phyloP scores from a whole-genome alignment of 2,797 vertebrate genomes.

The Gobionotothen gibberifrons region DNA sequence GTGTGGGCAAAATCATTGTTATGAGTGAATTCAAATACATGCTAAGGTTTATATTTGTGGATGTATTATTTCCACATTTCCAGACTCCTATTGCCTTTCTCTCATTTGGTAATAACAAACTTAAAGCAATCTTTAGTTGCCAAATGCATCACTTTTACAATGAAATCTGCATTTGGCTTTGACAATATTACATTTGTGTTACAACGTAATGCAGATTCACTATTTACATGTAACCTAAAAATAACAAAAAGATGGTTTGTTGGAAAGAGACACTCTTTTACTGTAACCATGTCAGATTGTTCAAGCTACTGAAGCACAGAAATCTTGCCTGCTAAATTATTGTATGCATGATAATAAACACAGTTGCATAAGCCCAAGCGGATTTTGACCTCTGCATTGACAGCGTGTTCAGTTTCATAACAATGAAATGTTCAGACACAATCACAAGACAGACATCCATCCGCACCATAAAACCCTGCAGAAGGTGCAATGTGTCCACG shows the following conservation, averaged over 20 bases:
- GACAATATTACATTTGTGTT: not conserved
- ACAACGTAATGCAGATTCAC: not conserved
- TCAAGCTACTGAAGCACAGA: not conserved
- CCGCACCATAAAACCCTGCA: conserved; percentile 19
- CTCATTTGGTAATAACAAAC: not conserved
- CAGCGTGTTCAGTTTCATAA: conserved; percentile 51
- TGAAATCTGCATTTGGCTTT: not conserved
- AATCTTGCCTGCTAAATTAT: not conserved
- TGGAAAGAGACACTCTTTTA: not conserved
- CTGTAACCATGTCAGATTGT: not conserved
- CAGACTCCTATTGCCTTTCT: not conserved
- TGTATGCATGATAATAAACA: conserved; percentile 47
- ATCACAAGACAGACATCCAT: conserved; percentile 11
- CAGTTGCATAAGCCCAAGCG: conserved; percentile 61
- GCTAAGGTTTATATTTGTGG: not conserved
- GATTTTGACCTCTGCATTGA: conserved; percentile 61
- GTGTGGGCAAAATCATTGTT: not conserved
- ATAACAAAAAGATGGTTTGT: not conserved
- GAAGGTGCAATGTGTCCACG: conserved; percentile 42
- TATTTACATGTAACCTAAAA: too few relatives aligned
- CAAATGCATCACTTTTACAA: not conserved
- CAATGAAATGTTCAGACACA: conserved; percentile 31
- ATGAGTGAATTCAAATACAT: not conserved
- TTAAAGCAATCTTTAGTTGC: not conserved
- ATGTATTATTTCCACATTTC: not conserved